Evolutionary conservation across 2,113 vertebrate genomes (phyloP).

Genomic region (Callorhinus ursinus): DNA sequence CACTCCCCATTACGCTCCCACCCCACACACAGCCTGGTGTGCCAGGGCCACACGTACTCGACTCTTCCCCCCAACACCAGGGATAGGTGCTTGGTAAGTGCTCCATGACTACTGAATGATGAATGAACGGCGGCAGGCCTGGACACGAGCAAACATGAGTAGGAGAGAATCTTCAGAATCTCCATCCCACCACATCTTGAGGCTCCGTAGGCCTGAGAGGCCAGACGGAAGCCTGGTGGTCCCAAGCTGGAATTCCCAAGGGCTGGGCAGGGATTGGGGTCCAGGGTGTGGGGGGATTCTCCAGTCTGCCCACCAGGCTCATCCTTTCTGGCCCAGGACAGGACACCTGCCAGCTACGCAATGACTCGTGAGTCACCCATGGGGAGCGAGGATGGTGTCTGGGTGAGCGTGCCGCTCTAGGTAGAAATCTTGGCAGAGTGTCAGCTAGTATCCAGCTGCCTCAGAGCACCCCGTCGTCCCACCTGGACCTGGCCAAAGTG

Average conservation of each 20-base stretch:
- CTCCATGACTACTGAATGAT: neutral
- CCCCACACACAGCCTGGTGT: neutral
- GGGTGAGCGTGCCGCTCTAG: neutral
- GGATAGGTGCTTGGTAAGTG: fast-evolving
- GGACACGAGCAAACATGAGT: neutral
- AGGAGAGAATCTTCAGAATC: neutral
- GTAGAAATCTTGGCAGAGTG: neutral
- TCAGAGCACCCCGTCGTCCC: neutral
- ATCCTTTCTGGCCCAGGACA: neutral
- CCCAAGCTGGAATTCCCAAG: neutral
- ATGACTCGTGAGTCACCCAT: neutral
- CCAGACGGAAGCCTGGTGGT: neutral
- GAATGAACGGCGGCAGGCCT: neutral
- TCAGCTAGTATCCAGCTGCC: neutral
- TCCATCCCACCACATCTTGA: neutral
- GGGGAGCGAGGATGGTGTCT: fast-evolving
- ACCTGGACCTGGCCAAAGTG: neutral
- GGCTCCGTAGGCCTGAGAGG: neutral
- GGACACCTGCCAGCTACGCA: neutral
- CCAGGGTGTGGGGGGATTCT: neutral
- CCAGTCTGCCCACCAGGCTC: neutral
- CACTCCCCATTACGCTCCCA: neutral
- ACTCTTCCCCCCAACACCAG: neutral
- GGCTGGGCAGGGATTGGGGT: neutral
- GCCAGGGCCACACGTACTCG: neutral